Base-by-base conservation (phyloP, 1,140 invertebrate genomes). In the Kradibia gibbosae region DNA sequence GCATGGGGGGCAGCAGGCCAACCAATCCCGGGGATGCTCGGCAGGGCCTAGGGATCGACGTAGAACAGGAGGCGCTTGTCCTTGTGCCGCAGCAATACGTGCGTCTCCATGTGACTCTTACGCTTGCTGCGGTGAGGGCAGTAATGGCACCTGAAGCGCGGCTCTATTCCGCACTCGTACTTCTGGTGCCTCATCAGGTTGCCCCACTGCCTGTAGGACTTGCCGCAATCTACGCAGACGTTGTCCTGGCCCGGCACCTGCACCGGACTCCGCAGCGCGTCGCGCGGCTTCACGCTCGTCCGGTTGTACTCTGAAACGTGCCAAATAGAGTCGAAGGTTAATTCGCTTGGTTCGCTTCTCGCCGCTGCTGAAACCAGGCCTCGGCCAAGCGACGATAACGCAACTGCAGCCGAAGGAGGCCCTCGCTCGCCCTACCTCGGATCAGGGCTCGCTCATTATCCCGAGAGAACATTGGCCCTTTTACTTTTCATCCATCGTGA, bases 161-260 rank as follows among this genome's bases (percentile, higher is more conserved):
- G 80, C 17, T 42, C 11, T 15, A 67, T 55, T 0, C 80, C 80
- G 22, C 80, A 82, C 22, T 82, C 74, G 53, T 48, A 76, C 0
- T 60, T 65, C 4, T 36, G 28, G 36, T 82, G 80, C 1, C 74
- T 74, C 1, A 42, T 50, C 10, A 81, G 20, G 25, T 31, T 45
- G 5, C 36, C 34, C 15, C 7, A 39, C 11, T 57, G 50, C 11
- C 84, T 86, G 82, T 91, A 91, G 20, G 83, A 81, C 34, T 89
- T 88, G 17, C 88, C 88, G 78, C 91, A 92, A 28, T 84, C 82
- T 10, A 85, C 84, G 83, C 90, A 91, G 0, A 75, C 20, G 45
- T 83, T 36, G 25, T 73, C 45, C 5, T n/a, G n/a, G 25, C 70
- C 31, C 8, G 39, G 39, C 36, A 3, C 25, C 11, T 25, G 39